Conservation (phyloP, 92 coral and sea anemone genomes). For the Scolanthus callimorphus region DNA sequence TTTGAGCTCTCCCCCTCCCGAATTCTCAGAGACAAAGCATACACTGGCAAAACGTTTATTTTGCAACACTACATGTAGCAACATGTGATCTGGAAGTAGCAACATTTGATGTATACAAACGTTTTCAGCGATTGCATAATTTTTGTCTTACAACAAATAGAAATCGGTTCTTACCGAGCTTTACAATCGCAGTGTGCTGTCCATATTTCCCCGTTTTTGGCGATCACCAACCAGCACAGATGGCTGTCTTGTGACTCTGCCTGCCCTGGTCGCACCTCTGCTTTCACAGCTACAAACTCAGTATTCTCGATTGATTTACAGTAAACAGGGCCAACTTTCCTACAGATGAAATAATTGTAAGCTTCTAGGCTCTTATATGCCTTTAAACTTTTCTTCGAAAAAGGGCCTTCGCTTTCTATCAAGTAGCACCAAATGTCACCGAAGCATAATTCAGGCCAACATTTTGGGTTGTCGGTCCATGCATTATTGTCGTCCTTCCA, state of each 20-base stretch:
- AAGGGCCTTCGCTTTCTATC: constrained; percentile 42
- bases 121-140: too few relatives aligned
- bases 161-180: constrained; percentile 51
- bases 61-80: too few relatives aligned
- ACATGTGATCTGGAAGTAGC: too few relatives aligned
- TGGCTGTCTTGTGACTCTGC: constrained; percentile 33
- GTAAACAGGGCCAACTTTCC: constrained; percentile 34
- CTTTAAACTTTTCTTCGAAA: constrained; percentile 25
- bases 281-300: constrained; percentile 8
- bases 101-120: not conserved
- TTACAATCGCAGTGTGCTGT: constrained; percentile 52
- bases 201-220: constrained; percentile 16
- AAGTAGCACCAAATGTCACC: constrained; percentile 35
- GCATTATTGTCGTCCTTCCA: not conserved
- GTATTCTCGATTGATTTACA: constrained; percentile 6
- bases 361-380: constrained; percentile 35
- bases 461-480: constrained; percentile 29
- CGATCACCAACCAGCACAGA: constrained; percentile 23
- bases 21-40: too few relatives aligned
- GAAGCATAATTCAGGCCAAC: constrained; percentile 32
- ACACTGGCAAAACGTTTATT: too few relatives aligned
- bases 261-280: constrained; percentile 56
- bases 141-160: too few relatives aligned
- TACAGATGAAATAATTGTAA: constrained; percentile 29
- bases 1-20: too few relatives aligned